phyloP scores from a whole-genome alignment of 2,797 vertebrate genomes.

The Rhinophrynus dorsalis region DNA sequence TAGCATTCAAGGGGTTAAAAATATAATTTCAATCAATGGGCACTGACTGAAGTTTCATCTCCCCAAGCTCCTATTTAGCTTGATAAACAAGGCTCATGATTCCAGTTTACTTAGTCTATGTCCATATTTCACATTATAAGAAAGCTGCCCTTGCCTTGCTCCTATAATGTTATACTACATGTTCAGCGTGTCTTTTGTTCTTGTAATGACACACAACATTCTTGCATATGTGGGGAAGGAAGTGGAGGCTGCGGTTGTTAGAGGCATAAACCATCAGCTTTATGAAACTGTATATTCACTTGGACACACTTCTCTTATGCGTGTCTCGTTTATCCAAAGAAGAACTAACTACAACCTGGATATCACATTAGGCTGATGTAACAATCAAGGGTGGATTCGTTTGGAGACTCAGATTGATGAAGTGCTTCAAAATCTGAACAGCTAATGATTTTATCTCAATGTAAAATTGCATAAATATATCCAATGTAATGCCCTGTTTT shows the following conservation, averaged over 20 bases:
- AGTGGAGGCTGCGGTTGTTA: constrained; percentile 39
- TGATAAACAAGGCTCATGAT: too few species aligned
- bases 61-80: too few species aligned
- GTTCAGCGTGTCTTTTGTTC: background rate
- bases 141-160: too few species aligned
- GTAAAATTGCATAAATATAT: background rate
- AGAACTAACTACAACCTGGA: background rate
- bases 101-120: too few species aligned
- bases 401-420: background rate
- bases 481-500: background rate
- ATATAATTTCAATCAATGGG: too few species aligned
- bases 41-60: too few species aligned
- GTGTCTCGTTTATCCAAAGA: background rate
- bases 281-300: constrained; percentile 14
- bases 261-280: constrained; percentile 33
- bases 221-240: constrained; percentile 31
- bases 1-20: too few species aligned
- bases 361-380: background rate
- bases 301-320: constrained; percentile 5
- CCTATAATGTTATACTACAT: too few species aligned
- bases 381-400: too few species aligned
- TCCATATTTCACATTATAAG: too few species aligned
- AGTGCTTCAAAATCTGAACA: background rate
- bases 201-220: constrained; percentile 19
- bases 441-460: background rate